Conservation (phyloP, 1,140 invertebrate genomes). For the Batillaria attramentaria region DNA sequence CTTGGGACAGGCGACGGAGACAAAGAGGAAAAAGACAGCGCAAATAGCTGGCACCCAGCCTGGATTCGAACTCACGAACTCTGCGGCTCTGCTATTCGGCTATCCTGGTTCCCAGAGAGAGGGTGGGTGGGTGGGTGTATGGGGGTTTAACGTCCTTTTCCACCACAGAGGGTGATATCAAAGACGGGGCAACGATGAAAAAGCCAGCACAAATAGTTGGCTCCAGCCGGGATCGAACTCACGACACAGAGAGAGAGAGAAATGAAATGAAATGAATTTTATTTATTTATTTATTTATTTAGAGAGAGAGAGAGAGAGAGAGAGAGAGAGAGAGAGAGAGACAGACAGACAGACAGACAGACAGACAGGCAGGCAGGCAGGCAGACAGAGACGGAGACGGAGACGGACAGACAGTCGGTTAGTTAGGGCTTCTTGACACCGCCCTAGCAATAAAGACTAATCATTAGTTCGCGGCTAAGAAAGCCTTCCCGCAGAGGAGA, state of each 20-base stretch:
- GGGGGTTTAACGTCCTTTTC: no score
- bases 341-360: slow-evolving; percentile 6
- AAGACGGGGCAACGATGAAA: not conserved
- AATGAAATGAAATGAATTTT: not conserved
- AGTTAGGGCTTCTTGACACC: not conserved
- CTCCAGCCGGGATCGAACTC: not conserved
- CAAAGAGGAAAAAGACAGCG: no score
- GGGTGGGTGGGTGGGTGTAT: no score
- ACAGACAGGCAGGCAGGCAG: not conserved
- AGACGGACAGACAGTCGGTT: not conserved
- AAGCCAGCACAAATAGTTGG: not conserved
- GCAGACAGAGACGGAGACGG: not conserved
- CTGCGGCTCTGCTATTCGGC: no score
- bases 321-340: slow-evolving; percentile 9
- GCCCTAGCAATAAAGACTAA: no score
- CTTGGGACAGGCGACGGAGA: no score
- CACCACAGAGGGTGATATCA: not conserved
- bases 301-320: not conserved
- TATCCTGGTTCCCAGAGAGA: no score
- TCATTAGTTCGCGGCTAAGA: no score
- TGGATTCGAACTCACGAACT: no score
- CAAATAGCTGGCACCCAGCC: no score
- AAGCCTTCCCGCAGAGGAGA: no score
- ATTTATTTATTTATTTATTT: not conserved
- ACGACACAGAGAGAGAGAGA: not conserved